Conservation (phyloP, 2,797 vertebrate genomes). For the Typhlichthys subterraneus region DNA sequence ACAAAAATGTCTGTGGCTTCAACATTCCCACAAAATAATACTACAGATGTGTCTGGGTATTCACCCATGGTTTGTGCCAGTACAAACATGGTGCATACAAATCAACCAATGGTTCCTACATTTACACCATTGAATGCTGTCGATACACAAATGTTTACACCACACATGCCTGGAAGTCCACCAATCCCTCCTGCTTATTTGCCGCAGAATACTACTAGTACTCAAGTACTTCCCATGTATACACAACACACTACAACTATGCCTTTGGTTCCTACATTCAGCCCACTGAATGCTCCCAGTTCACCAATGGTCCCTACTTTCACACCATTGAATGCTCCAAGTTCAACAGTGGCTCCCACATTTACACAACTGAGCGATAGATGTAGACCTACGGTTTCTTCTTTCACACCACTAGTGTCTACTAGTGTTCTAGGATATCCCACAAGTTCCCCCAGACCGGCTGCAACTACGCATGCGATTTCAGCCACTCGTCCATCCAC, state of each 20-base stretch:
- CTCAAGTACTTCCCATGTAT: conserved; percentile 45
- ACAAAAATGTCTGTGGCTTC: conserved; percentile 3
- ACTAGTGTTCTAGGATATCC: conserved; percentile 42
- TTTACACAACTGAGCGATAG: conserved; percentile 56
- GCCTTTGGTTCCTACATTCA: conserved; percentile 53
- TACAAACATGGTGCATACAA: conserved; percentile 47
- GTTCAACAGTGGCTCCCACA: conserved; percentile 42
- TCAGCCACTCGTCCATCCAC: conserved; percentile 51
- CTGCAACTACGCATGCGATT: conserved; percentile 59
- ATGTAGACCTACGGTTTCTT: conserved; percentile 50
- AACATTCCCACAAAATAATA: conserved; percentile 53
- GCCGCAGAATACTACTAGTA: conserved; percentile 41
- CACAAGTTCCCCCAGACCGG: conserved; percentile 24
- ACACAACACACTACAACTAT: conserved; percentile 46
- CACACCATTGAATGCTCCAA: conserved; percentile 51
- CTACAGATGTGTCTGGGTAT: conserved; percentile 34
- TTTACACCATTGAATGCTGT: conserved; percentile 65
- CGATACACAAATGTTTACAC: conserved; percentile 69
- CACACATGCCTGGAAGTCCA: conserved; percentile 57
- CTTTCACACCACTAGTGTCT: conserved; percentile 63
- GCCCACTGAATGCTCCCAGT: conserved; percentile 50
- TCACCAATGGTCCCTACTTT: conserved; percentile 67
- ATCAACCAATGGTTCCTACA: conserved; percentile 52
- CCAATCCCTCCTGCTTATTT: conserved; percentile 54
- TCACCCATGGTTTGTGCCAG: conserved; percentile 50